A percentile compares a stretch with the other conserved stretches of the same genome.
These are phyloP conservation scores for Calliphora vicina DNA, from an alignment of 1,140 invertebrate species.

Conservation along the genomic window DNA sequence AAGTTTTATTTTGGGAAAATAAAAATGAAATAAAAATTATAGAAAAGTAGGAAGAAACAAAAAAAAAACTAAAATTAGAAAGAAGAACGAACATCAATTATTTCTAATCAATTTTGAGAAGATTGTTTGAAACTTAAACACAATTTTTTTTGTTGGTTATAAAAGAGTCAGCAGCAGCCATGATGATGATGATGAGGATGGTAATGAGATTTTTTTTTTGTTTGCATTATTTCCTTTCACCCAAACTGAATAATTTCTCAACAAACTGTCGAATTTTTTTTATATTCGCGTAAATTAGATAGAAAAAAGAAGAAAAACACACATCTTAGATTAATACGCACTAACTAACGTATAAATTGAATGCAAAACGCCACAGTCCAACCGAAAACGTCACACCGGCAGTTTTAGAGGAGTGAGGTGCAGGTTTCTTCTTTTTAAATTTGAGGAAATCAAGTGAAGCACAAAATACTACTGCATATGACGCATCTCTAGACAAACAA, in stretches of 20 bases:
- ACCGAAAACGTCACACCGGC: too few species aligned
- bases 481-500: background rate
- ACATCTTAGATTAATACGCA: background rate
- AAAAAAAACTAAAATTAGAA: background rate
- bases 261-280: slow-evolving; percentile 1
- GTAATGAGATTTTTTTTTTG: background rate
- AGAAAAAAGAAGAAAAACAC: background rate
- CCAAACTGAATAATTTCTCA: slow-evolving; percentile 3
- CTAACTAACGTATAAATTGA: background rate
- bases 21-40: too few species aligned
- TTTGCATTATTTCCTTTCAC: background rate
- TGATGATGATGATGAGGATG: background rate
- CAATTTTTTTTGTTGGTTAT: background rate
- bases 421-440: background rate
- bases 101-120: background rate
- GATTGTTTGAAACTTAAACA: background rate
- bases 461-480: background rate
- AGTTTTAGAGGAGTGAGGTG: too few species aligned
- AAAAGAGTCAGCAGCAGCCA: too few species aligned
- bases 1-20: too few species aligned
- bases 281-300: background rate
- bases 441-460: background rate
- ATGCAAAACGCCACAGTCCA: background rate
- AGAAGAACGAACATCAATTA: background rate
- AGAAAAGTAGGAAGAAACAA: too few species aligned